Evolutionary conservation across 2,888 invertebrate species (phyloP).

Genomic region (Sturmia bella): DNA sequence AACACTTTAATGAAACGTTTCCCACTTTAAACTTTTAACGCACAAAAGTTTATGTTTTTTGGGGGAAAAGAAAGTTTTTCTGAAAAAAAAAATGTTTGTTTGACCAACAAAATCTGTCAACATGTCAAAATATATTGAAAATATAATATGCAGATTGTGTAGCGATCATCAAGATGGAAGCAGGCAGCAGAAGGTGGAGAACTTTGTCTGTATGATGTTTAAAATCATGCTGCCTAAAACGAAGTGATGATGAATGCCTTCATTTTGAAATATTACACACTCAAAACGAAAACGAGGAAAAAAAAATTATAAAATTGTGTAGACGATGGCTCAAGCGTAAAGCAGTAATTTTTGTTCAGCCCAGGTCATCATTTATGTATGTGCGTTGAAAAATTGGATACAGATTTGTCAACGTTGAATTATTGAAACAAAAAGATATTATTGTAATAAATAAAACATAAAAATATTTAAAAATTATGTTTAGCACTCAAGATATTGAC

Average conservation of each 20-base stretch:
- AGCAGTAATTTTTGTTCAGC: no score
- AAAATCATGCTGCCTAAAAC: slow-evolving; percentile 21
- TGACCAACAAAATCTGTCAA: slow-evolving; percentile 67
- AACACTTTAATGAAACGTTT: slow-evolving; percentile 39
- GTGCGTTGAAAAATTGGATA: no score
- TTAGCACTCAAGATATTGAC: no score
- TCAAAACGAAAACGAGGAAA: no score
- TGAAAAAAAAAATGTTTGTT: slow-evolving; percentile 17
- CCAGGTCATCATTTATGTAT: no score
- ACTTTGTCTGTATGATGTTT: slow-evolving; percentile 19
- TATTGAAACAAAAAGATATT: no score
- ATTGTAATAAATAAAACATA: no score
- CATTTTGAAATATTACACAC: no score
- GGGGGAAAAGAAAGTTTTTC: slow-evolving; percentile 62
- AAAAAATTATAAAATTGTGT: no score
- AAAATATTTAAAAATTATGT: no score
- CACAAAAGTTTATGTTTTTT: slow-evolving; percentile 18
- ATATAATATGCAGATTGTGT: slow-evolving; percentile 60
- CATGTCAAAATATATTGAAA: slow-evolving; percentile 68
- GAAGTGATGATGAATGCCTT: slow-evolving; percentile 1
- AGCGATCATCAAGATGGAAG: slow-evolving; percentile 49
- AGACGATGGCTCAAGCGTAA: no score
- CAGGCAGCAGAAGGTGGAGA: slow-evolving; percentile 12
- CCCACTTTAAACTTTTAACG: slow-evolving; percentile 46
- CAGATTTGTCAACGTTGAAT: no score